Percentiles rank a stretch among this genome's conserved stretches.
phyloP scores from a whole-genome alignment of 2,888 invertebrate genomes.

The Muscina levida region DNA sequence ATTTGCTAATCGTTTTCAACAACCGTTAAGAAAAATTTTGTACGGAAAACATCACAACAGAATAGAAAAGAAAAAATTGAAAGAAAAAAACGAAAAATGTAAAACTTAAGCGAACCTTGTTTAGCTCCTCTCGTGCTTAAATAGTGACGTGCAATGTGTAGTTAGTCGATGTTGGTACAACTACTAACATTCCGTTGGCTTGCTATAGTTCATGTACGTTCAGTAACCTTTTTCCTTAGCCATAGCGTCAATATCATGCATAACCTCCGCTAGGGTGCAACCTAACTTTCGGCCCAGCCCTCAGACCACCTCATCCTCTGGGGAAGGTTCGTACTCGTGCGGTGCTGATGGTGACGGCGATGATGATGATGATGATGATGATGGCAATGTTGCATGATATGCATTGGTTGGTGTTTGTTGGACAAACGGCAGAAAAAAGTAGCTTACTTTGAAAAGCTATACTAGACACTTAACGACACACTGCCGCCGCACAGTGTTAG shows the following conservation, averaged over 20 bases:
- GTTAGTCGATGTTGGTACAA: neutral
- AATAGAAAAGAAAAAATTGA: neutral
- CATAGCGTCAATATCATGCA: slow-evolving; percentile 20
- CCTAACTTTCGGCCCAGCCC: neutral
- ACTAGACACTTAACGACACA: slow-evolving; percentile 36
- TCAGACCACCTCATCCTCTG: too few relatives aligned
- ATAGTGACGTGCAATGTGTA: slow-evolving; percentile 10
- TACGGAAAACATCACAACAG: neutral
- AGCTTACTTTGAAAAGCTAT: slow-evolving; percentile 28
- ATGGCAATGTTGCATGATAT: slow-evolving; percentile 38
- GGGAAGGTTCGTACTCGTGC: slow-evolving; percentile 30
- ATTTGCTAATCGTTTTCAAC: slow-evolving; percentile 49
- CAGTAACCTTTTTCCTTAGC: slow-evolving; percentile 64
- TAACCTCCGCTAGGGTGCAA: neutral
- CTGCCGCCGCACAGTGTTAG: slow-evolving; percentile 26
- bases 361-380: slow-evolving; percentile 10
- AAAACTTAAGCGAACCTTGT: slow-evolving; percentile 23
- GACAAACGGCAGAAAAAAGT: slow-evolving; percentile 16
- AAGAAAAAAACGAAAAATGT: slow-evolving; percentile 5
- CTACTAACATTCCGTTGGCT: slow-evolving; percentile 22
- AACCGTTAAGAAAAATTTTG: slow-evolving; percentile 19
- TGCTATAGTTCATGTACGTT: slow-evolving; percentile 67
- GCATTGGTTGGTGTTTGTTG: slow-evolving; percentile 30
- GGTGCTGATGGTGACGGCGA: slow-evolving; percentile 39
- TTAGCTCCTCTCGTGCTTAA: too few relatives aligned